A percentile compares a stretch with the other conserved stretches of the same genome.
Conservation (phyloP, 2,113 vertebrate species). For the Egretta garzetta region DNA sequence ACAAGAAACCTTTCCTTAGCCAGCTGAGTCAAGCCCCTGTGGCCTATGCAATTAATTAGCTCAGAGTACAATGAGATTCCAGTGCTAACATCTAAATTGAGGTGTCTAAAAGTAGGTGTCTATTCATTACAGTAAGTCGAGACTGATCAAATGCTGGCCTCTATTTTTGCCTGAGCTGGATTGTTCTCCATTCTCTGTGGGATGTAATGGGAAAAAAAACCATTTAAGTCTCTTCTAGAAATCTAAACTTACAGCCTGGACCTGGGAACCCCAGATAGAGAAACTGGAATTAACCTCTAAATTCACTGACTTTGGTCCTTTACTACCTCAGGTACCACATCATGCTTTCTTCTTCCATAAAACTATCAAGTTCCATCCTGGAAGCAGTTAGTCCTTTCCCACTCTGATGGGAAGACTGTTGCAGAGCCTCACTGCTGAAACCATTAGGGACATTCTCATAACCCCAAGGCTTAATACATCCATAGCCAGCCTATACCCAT, state of each 20-base stretch:
- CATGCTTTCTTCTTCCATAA: not conserved
- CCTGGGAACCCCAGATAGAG: not conserved
- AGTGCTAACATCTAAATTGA: not conserved
- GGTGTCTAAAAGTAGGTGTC: not conserved
- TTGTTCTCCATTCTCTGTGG: not conserved
- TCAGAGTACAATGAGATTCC: not conserved
- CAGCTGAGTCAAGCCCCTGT: not conserved
- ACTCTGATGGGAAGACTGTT: not conserved
- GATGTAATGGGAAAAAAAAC: not conserved
- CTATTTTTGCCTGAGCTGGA: not conserved
- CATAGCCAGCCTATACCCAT: not conserved
- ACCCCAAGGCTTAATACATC: not conserved
- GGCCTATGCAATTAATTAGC: not conserved
- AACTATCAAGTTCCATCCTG: not conserved
- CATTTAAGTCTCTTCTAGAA: not conserved
- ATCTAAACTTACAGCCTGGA: not conserved
- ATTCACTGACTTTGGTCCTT: not conserved
- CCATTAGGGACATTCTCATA: not conserved
- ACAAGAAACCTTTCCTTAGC: not conserved
- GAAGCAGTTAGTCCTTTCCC: not conserved
- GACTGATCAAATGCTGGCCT: not conserved
- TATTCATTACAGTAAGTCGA: not conserved
- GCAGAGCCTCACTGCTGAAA: not conserved
- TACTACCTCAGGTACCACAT: rapidly evolving
- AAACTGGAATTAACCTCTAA: not conserved